These are phyloP conservation scores for Sipha flava DNA, from an alignment of 1,140 invertebrate genomes.

Conservation along the genomic window DNA sequence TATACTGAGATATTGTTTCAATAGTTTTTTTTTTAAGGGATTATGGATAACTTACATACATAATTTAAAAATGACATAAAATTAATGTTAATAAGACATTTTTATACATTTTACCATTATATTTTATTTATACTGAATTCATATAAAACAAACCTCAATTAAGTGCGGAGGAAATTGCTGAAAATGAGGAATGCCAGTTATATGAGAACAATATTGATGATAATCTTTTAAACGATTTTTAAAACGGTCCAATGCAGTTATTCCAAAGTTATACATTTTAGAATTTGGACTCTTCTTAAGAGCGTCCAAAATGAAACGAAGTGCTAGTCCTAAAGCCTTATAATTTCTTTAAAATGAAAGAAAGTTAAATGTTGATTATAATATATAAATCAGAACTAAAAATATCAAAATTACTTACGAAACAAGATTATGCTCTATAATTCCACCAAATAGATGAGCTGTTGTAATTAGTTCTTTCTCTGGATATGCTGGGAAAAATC, in stretches of 20 bases:
- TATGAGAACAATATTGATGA: conserved; percentile 91
- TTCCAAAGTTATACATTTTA: conserved; percentile 95
- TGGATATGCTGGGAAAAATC: conserved; percentile 96
- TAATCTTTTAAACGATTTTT: conserved; percentile 88
- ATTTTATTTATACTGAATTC: too few species aligned
- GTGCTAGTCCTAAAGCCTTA: conserved; percentile 75
- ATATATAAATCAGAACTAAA: not conserved
- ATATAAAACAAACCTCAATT: conserved; percentile 64
- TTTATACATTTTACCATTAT: too few species aligned
- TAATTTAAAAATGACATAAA: too few species aligned
- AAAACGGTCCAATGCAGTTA: conserved; percentile 87
- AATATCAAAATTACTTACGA: conserved; percentile 48
- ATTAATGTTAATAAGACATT: too few species aligned
- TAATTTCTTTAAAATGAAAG: conserved; percentile 50
- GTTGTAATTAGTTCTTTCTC: conserved; percentile 96
- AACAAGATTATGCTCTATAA: conserved; percentile 93
- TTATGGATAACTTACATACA: too few species aligned
- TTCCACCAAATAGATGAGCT: conserved; percentile 96
- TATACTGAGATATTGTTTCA: too few species aligned
- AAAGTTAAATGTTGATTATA: not conserved
- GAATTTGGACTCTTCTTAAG: conserved; percentile 78
- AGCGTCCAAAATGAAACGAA: conserved; percentile 87
- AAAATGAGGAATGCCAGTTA: conserved; percentile 83
- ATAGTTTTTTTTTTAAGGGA: too few species aligned
- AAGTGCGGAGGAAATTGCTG: conserved; percentile 80